Conservation (phyloP, 1,140 invertebrate genomes). For the Neodiprion fabricii region DNA sequence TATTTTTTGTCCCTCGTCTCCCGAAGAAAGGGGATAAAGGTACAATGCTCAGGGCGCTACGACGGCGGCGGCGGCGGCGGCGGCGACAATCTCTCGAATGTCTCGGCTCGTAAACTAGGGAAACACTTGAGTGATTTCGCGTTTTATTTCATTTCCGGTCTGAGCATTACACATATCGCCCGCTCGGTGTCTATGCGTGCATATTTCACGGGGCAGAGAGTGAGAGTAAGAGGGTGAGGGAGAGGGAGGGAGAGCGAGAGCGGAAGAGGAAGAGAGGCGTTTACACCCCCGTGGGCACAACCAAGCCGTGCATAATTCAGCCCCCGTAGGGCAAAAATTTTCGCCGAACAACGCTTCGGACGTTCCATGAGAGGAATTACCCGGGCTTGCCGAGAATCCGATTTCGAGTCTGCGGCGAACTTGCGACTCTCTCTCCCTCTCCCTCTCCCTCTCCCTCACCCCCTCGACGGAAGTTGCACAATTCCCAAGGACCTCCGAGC, state of each 20-base stretch:
- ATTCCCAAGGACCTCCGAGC: no score
- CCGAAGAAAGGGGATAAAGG: background rate
- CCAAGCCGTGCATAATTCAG: no score
- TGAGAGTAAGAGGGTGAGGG: slow-evolving; percentile 8
- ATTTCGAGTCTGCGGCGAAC: no score
- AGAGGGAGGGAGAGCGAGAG: background rate
- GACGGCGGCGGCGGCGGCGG: background rate
- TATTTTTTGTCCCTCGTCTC: background rate
- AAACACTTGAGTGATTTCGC: background rate
- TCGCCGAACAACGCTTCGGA: no score
- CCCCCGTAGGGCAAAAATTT: no score
- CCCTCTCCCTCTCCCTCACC: slow-evolving; percentile 1
- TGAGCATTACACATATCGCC: background rate
- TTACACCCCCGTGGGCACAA: no score
- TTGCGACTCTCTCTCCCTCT: slow-evolving; percentile 2
- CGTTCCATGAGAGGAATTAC: no score
- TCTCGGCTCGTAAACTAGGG: background rate
- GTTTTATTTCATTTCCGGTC: background rate
- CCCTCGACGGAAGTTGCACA: slow-evolving; percentile 20
- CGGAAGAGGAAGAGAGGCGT: background rate
- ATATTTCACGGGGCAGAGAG: background rate
- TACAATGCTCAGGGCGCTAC: background rate
- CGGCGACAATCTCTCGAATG: background rate
- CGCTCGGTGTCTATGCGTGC: background rate
- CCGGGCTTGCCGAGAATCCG: no score